Percentiles rank a stretch among this genome's conserved stretches.
Conservation (phyloP, 53 echinoderm and acorn worm species). For the Echinometra lucunter region DNA sequence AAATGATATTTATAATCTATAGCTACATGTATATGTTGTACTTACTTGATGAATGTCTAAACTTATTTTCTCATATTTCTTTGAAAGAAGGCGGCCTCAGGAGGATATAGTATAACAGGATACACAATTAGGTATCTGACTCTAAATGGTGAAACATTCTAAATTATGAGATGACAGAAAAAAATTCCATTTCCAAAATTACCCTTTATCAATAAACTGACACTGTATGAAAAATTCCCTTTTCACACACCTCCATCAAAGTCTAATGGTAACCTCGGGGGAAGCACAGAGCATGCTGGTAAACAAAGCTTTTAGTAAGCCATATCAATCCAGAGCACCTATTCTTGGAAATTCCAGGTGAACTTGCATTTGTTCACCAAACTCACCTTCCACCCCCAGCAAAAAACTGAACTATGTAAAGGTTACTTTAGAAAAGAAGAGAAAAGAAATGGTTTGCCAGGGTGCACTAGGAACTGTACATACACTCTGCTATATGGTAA, state of each 20-base stretch:
- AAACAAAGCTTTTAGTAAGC: neutral
- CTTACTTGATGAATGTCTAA: too few relatives aligned
- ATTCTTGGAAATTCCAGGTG: slow-evolving; percentile 7
- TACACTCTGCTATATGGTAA: too few relatives aligned
- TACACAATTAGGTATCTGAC: too few relatives aligned
- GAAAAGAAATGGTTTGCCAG: too few relatives aligned
- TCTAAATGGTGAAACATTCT: neutral
- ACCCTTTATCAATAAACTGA: neutral
- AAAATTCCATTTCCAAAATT: neutral
- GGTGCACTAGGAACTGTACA: too few relatives aligned
- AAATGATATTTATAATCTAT: too few relatives aligned
- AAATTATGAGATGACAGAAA: neutral
- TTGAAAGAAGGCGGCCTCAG: too few relatives aligned
- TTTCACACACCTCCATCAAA: neutral
- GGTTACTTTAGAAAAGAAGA: too few relatives aligned
- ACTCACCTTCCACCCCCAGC: neutral
- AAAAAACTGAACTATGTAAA: neutral
- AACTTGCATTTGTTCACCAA: neutral
- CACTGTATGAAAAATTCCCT: neutral
- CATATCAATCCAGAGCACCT: neutral
- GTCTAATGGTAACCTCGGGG: neutral
- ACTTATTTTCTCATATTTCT: too few relatives aligned
- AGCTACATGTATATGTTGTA: too few relatives aligned
- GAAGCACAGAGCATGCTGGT: neutral
- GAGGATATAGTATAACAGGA: too few relatives aligned